These are phyloP conservation scores for Pollachius pollachius DNA, from an alignment of 2,113 vertebrate genomes.

Conservation along the genomic window DNA sequence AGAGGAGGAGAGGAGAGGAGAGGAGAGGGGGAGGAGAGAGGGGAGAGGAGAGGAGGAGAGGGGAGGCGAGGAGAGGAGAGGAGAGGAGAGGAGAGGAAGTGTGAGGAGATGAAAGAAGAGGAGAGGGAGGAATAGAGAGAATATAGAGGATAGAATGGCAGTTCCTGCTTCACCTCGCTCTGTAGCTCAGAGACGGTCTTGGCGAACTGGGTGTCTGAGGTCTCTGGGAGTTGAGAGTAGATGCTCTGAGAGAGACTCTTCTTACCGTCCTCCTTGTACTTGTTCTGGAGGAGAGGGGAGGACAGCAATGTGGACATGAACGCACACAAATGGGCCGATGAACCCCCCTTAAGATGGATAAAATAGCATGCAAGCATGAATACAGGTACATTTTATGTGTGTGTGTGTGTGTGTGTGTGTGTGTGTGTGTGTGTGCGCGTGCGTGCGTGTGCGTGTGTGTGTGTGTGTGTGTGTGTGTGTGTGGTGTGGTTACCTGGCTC, in stretches of 20 bases:
- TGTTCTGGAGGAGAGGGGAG: constrained; percentile 69
- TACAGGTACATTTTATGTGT: neutral
- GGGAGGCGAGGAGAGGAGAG: no score
- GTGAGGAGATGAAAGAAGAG: no score
- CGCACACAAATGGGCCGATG: neutral
- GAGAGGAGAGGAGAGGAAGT: no score
- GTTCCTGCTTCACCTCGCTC: constrained; percentile 78
- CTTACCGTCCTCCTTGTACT: constrained; percentile 84
- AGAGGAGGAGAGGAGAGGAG: no score
- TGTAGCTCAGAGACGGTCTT: constrained; percentile 81
- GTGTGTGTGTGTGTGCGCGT: no score
- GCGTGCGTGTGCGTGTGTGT: no score
- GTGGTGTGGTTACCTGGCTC: constrained; percentile 51
- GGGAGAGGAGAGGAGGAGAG: no score
- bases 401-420: no score
- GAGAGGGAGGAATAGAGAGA: neutral
- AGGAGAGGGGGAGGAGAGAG: neutral
- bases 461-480: no score
- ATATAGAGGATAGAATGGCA: neutral
- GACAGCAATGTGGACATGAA: neutral
- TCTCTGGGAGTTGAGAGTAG: constrained; percentile 88
- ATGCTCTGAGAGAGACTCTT: constrained; percentile 76
- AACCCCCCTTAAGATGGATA: no score
- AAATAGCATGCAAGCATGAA: no score
- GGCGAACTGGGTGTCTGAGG: constrained; percentile 84